Evolutionary conservation across 1,140 invertebrate genomes (phyloP), one percentile per base, ranked within the genome.

Genomic region (Drosophila gunungcola): DNA sequence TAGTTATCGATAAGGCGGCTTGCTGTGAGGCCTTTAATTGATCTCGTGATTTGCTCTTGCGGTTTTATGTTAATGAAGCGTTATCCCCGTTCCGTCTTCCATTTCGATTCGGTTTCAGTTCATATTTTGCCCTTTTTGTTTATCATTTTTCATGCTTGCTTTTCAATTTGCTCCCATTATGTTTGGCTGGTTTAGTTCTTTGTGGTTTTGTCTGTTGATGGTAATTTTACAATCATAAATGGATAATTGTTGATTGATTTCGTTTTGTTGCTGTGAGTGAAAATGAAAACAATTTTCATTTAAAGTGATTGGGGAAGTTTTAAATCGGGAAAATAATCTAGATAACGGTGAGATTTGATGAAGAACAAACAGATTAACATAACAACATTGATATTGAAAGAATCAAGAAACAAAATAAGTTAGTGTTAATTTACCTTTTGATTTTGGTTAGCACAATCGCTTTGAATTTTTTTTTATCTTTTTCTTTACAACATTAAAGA

Each of bases 11-110:
- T 73, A 69, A 56, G 29, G 41, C 62, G 61, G 36, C 54, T 58
- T 46, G 34, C 51, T 58, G 73, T 67, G 62, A 57, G 68, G 65
- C 65, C 65, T 29, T 69, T 70, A 70, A 70, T 70, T 70, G 68
- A 70, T 70, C 61, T 76, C 73, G 69, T 55, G 70, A 52, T 67
- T 78, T 32, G 49, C 53, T 55, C 29, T 72, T 78, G 65, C 43
- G 75, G 75, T 58, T 78, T 70, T 78, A 78, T 78, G 73, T 70
- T 78, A 78, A 78, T 78, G 57, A 70, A 72, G 38, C 65, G 51
- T 78, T 70, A 78, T 78, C 72, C 12, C 25, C 7, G 32, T 38
- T 41, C 34, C 32, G 34, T 72, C 48, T 78, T 48, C 38, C 43
- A 57, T 72, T 72, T 78, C 58, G 55, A 43, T 77, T 62, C 51